Evolutionary conservation across 2,888 invertebrate genomes (phyloP), one percentile per base, ranked within the genome.

Genomic region (Auanema sp.): DNA sequence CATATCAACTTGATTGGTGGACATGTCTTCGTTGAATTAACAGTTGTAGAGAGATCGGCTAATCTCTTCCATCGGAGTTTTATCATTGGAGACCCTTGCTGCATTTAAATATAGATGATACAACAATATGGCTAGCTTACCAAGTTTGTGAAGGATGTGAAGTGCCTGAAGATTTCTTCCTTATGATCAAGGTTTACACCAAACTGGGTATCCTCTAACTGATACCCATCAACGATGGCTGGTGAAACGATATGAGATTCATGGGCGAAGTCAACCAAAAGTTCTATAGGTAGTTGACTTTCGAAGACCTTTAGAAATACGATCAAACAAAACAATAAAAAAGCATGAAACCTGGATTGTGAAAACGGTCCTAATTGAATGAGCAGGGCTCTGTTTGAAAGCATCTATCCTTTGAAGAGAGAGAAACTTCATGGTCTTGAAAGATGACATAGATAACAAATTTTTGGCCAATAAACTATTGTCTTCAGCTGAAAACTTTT

Each of bases 141-240:
- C 54, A 64, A 56, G 60, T 72, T 66, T 21, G 74, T 62, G 25
- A 76, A 68, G 21, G 72, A 61, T 8, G 71, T 63, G 57, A 66
- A 72, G 18, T 75, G 75, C 59, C 80, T 65, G 63, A 81, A 83
- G 14, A 82, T 74, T 50, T 83, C 82, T 44, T 82, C 82, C 53
- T 81, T 81, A 55, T 76, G 70, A 23, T 82, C 81, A 23, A 79
- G 69, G 23, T 62, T 67, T 4, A 75, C 60, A 18, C 81, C 80
- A 54, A 75, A 74, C 21, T 61, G 64, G 16, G 65, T 62, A 53
- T 63, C 63, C 23, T 59, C 62, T 8, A 78, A 58, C 18, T 60
- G 21, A 44, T 61, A 69, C 24, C 73, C 69, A 44, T 57, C 59
- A 16, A 67, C 58, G 25, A 62, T 58, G 21, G 61, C 41, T 6